Conservation (phyloP, 2,888 invertebrate genomes). For the Polyommatus icarus region DNA sequence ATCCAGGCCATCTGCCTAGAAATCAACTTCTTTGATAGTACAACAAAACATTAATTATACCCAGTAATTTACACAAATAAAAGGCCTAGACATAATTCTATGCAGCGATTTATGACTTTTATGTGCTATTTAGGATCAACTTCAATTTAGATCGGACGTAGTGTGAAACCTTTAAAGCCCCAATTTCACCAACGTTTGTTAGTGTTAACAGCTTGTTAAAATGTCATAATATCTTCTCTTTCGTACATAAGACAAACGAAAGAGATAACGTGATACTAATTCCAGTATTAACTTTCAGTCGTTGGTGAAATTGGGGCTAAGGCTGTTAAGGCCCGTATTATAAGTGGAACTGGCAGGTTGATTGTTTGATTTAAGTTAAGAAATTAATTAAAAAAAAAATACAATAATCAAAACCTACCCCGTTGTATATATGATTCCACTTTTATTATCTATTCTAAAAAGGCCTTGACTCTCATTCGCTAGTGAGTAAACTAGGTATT, state of each 20-base stretch:
- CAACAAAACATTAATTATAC: neutral
- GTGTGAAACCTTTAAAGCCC: no score
- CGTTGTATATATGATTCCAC: constrained; percentile 93
- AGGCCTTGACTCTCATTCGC: constrained; percentile 96
- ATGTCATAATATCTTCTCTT: no score
- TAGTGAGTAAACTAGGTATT: constrained; percentile 94
- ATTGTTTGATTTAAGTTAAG: neutral
- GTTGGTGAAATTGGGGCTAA: no score
- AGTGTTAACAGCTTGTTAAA: no score
- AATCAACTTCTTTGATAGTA: neutral
- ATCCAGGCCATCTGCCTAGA: no score
- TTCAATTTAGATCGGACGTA: no score
- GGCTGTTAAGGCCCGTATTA: no score
- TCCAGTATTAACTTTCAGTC: no score
- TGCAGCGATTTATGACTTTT: neutral
- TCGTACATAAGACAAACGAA: no score
- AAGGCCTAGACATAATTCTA: neutral
- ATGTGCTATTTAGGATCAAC: neutral
- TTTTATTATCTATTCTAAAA: constrained; percentile 94
- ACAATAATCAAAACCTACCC: constrained; percentile 86
- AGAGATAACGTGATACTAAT: no score
- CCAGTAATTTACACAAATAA: neutral
- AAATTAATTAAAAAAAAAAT: neutral
- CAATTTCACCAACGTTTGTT: no score
- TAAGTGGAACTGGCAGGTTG: no score